Evolutionary conservation across 2,888 invertebrate species (phyloP).

Genomic region (Syritta pipiens): DNA sequence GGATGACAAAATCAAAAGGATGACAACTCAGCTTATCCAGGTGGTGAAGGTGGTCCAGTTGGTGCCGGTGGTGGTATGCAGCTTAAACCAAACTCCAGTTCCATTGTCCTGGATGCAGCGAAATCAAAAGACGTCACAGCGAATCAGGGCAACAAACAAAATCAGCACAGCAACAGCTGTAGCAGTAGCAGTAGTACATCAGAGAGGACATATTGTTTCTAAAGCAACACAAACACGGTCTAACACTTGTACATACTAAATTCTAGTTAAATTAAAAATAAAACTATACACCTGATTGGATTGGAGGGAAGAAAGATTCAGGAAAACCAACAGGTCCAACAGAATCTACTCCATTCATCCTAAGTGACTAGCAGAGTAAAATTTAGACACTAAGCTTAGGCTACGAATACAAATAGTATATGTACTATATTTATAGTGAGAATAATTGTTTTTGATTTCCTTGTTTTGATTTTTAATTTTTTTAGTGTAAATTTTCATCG

Average conservation of each 20-base stretch:
- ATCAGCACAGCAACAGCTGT: slow-evolving; percentile 45
- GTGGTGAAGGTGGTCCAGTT: no score
- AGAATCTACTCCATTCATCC: slow-evolving; percentile 33
- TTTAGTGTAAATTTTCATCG: slow-evolving; percentile 49
- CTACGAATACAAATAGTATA: background rate
- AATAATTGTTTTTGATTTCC: no score
- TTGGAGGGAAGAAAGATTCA: background rate
- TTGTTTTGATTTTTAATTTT: no score
- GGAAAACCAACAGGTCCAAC: background rate
- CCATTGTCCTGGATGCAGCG: slow-evolving; percentile 45
- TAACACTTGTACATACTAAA: background rate
- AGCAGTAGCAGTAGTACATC: slow-evolving; percentile 66
- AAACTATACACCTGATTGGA: slow-evolving; percentile 18
- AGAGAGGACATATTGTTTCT: slow-evolving; percentile 70
- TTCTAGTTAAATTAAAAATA: no score
- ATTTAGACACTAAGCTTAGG: slow-evolving; percentile 54
- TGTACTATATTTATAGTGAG: no score
- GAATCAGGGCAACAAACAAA: slow-evolving; percentile 48
- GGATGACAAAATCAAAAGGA: slow-evolving; percentile 76
- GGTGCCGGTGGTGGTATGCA: slow-evolving; percentile 1
- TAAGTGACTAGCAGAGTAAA: slow-evolving; percentile 54
- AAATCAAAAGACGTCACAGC: slow-evolving; percentile 57
- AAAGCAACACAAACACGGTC: slow-evolving; percentile 19
- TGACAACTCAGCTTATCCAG: slow-evolving; percentile 23
- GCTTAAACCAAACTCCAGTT: slow-evolving; percentile 52